These are phyloP conservation scores for Crotophaga sulcirostris DNA, from an alignment of 2,113 vertebrate genomes.

Conservation along the genomic window DNA sequence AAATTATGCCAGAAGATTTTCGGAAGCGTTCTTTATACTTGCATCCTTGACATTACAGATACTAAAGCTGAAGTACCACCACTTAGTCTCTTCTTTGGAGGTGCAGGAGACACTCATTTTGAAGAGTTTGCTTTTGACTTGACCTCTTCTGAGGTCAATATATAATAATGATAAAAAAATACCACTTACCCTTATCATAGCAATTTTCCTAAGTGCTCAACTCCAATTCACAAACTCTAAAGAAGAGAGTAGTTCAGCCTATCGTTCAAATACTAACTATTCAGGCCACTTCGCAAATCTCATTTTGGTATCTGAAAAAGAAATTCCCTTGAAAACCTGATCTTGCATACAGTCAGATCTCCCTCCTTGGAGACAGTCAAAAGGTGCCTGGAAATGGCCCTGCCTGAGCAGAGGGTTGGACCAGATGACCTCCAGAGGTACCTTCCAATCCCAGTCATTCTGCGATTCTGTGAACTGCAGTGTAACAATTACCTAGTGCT, in stretches of 20 bases:
- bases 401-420: not conserved
- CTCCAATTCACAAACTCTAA: not conserved
- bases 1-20: not conserved
- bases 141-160: not conserved
- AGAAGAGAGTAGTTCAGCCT: not conserved
- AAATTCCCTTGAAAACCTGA: not conserved
- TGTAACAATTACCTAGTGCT: not conserved
- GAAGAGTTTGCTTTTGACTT: not conserved
- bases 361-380: not conserved
- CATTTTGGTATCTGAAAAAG: not conserved
- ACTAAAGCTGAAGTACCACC: not conserved
- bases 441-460: not conserved
- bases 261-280: not conserved
- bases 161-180: not conserved
- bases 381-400: not conserved
- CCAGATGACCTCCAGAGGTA: not conserved
- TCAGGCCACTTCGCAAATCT: not conserved
- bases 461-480: not conserved
- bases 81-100: not conserved
- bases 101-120: not conserved
- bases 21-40: not conserved
- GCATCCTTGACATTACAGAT: not conserved
- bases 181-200: not conserved
- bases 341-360: not conserved
- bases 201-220: not conserved